Percentiles rank a stretch among this genome's conserved stretches.
phyloP scores from a whole-genome alignment of 2,797 vertebrate genomes.

The Enteromius anoplus region DNA sequence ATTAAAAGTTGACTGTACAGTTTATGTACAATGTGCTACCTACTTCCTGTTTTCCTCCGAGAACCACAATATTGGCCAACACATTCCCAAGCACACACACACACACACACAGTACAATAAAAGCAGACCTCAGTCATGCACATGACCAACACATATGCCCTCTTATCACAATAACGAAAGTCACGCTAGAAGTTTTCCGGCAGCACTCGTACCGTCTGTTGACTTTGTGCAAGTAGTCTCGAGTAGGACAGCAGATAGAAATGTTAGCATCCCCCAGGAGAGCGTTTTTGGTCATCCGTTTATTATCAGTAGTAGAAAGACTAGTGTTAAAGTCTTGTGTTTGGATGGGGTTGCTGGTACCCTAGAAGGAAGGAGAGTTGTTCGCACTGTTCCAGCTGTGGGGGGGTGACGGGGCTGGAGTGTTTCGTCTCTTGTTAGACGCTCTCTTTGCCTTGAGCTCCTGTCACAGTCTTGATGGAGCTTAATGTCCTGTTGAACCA shows the following conservation, averaged over 20 bases:
- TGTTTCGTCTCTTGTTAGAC: conserved; percentile 79
- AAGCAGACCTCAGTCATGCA: conserved; percentile 48
- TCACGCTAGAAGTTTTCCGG: conserved; percentile 71
- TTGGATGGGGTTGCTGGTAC: conserved; percentile 62
- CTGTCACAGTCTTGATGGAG: conserved; percentile 98
- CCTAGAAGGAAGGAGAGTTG: conserved; percentile 63
- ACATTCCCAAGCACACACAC: neutral
- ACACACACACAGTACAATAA: conserved; percentile 38
- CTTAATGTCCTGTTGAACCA: conserved; percentile 99
- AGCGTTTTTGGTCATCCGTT: conserved; percentile 70
- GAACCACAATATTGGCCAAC: conserved; percentile 14
- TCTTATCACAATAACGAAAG: conserved; percentile 71
- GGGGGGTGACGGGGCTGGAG: conserved; percentile 7
- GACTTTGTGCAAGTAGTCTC: conserved; percentile 80
- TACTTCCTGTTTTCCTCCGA: conserved; percentile 18
- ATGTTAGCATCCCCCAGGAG: conserved; percentile 64
- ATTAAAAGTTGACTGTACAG: conserved; percentile 31
- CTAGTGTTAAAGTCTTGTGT: conserved; percentile 71
- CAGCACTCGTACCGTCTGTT: conserved; percentile 79
- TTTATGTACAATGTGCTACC: conserved; percentile 44
- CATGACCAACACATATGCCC: conserved; percentile 9
- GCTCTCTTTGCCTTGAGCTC: conserved; percentile 96
- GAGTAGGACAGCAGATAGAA: conserved; percentile 73
- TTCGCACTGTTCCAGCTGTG: conserved; percentile 78
- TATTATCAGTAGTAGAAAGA: conserved; percentile 93